These are phyloP conservation scores for Clivina fossor DNA, from an alignment of 2,888 invertebrate genomes.

Conservation along the genomic window DNA sequence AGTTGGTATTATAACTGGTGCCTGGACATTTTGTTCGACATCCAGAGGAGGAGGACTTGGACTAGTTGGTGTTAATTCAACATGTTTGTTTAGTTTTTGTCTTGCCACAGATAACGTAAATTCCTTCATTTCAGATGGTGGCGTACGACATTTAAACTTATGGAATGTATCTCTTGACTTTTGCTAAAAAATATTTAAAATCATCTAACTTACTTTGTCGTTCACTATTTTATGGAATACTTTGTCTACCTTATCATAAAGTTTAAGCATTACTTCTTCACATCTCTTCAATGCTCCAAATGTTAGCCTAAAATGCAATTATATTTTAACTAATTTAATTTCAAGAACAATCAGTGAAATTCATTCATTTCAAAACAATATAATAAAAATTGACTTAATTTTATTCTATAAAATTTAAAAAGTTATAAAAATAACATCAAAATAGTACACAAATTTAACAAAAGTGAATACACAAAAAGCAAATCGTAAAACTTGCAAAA, in stretches of 20 bases:
- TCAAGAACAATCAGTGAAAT: no score
- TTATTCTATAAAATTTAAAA: no score
- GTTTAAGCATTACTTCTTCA: constrained; percentile 67
- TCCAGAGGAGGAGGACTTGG: constrained; percentile 54
- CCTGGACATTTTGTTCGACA: constrained; percentile 41
- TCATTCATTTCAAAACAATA: no score
- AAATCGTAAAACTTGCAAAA: no score
- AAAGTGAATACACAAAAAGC: no score
- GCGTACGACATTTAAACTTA: constrained; percentile 22
- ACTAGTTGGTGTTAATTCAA: constrained; percentile 51
- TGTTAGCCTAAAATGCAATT: constrained; percentile 67
- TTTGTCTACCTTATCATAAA: constrained; percentile 67
- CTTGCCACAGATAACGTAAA: constrained; percentile 24
- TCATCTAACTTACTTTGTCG: no score
- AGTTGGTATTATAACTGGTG: constrained; percentile 54
- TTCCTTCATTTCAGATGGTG: constrained; percentile 14
- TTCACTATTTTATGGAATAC: constrained; percentile 54
- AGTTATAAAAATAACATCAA: no score
- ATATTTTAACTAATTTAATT: no score
- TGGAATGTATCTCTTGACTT: constrained; percentile 9
- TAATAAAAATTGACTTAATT: no score
- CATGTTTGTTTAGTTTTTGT: constrained; percentile 25
- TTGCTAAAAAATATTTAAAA: constrained; percentile 18
- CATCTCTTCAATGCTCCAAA: constrained; percentile 68
- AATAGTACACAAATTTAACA: no score